phyloP scores from a whole-genome alignment of 2,888 invertebrate genomes.

The Anarsia innoxiella region DNA sequence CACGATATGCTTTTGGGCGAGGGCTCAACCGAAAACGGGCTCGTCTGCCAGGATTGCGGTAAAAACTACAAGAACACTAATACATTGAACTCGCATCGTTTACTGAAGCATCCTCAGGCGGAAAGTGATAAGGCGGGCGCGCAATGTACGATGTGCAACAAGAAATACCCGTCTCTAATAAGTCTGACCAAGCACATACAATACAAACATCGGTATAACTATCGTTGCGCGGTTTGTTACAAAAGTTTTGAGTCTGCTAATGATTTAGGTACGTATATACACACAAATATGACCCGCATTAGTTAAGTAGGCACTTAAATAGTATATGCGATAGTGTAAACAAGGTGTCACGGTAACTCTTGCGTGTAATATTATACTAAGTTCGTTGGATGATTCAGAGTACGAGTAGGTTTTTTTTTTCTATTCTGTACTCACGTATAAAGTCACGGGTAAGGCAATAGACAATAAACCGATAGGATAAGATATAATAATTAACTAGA shows the following conservation, averaged over 20 bases:
- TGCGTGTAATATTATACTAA: too few relatives aligned
- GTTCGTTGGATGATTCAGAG: too few relatives aligned
- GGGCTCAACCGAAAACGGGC: constrained; percentile 25
- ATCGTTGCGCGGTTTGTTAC: constrained; percentile 46
- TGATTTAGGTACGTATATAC: constrained; percentile 20
- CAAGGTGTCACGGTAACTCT: too few relatives aligned
- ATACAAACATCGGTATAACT: constrained; percentile 44
- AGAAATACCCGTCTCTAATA: constrained; percentile 44
- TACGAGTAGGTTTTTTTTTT: too few relatives aligned
- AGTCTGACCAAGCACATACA: constrained; percentile 49
- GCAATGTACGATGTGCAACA: constrained; percentile 40
- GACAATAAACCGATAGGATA: too few relatives aligned
- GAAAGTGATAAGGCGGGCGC: constrained; percentile 26
- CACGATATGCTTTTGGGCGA: constrained; percentile 34
- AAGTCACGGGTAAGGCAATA: too few relatives aligned
- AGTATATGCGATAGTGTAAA: too few relatives aligned
- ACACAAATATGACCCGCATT: too few relatives aligned
- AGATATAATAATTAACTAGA: too few relatives aligned
- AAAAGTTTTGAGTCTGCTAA: constrained; percentile 33
- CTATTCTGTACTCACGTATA: too few relatives aligned
- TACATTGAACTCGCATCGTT: constrained; percentile 41
- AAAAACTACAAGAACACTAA: constrained; percentile 45
- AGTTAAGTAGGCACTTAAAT: too few relatives aligned
- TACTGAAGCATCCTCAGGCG: constrained; percentile 41
- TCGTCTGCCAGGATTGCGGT: constrained; percentile 55